phyloP scores from a whole-genome alignment of 2,888 invertebrate species.

The Hyles lineata region DNA sequence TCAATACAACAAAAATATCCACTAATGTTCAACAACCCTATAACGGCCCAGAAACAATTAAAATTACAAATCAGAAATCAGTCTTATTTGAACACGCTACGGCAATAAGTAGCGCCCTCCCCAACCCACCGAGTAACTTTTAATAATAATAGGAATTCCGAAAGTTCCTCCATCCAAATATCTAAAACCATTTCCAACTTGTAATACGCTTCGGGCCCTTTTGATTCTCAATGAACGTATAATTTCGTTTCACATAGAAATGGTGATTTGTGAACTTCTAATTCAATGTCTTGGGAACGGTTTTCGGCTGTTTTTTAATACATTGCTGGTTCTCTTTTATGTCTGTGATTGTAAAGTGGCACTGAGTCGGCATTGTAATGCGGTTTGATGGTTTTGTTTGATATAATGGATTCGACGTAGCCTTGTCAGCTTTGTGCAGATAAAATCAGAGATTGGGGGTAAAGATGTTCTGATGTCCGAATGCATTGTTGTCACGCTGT shows the following conservation, averaged over 20 bases:
- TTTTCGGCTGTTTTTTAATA: background rate
- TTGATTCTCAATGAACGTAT: slow-evolving; percentile 19
- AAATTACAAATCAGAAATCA: background rate
- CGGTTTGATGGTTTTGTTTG: too few species aligned
- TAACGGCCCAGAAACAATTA: background rate
- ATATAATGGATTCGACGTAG: too few species aligned
- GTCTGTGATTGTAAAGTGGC: too few species aligned
- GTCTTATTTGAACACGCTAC: background rate
- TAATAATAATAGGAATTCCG: slow-evolving; percentile 22
- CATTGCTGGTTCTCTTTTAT: too few species aligned
- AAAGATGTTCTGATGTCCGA: too few species aligned
- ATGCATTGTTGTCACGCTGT: too few species aligned
- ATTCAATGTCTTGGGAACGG: background rate
- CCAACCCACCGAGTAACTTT: slow-evolving; percentile 6
- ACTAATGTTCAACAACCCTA: background rate
- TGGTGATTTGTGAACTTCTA: slow-evolving; percentile 17
- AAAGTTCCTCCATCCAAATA: slow-evolving; percentile 21
- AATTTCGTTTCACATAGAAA: slow-evolving; percentile 19
- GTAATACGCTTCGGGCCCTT: slow-evolving; percentile 5
- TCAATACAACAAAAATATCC: background rate
- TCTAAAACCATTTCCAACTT: slow-evolving; percentile 25
- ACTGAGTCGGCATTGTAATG: too few species aligned
- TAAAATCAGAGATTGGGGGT: too few species aligned
- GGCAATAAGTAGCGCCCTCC: background rate
- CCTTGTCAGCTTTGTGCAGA: too few species aligned